phyloP scores from a whole-genome alignment of 2,797 vertebrate species.

The Diplodus puntazzo region DNA sequence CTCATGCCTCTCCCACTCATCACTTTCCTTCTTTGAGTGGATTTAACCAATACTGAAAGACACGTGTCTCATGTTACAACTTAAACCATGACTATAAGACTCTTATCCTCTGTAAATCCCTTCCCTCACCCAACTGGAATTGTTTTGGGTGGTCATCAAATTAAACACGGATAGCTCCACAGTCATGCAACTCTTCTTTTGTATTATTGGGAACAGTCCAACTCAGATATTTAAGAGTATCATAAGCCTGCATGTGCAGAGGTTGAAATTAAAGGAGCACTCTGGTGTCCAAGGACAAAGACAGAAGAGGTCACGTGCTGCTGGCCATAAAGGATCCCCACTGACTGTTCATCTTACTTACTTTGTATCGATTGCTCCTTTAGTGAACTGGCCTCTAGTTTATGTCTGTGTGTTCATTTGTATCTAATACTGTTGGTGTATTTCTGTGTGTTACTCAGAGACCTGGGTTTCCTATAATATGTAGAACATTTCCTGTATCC shows the following conservation, averaged over 20 bases:
- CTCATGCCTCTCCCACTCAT: slow-evolving; percentile 26
- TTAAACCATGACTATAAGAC: slow-evolving; percentile 62
- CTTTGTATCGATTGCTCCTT: slow-evolving; percentile 52
- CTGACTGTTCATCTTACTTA: slow-evolving; percentile 48
- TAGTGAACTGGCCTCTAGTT: slow-evolving; percentile 26
- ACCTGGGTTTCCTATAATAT: slow-evolving; percentile 16
- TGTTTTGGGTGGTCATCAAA: slow-evolving; percentile 54
- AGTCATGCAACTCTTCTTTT: slow-evolving; percentile 17
- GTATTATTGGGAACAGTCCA: slow-evolving; percentile 4
- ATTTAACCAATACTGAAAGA: slow-evolving; percentile 64
- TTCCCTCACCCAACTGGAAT: slow-evolving; percentile 48
- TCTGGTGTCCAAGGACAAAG: slow-evolving; percentile 17
- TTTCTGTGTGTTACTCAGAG: slow-evolving; percentile 27
- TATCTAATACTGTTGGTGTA: slow-evolving; percentile 10
- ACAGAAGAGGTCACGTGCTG: slow-evolving; percentile 32
- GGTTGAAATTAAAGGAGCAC: slow-evolving; percentile 22
- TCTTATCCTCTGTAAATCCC: slow-evolving; percentile 72
- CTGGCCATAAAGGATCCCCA: slow-evolving; percentile 25
- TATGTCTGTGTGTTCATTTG: slow-evolving; percentile 38
- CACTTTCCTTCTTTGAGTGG: slow-evolving; percentile 69
- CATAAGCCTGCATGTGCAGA: slow-evolving; percentile 14
- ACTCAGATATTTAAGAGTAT: slow-evolving; percentile 30
- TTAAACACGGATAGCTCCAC: slow-evolving; percentile 33
- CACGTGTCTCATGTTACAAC: slow-evolving; percentile 60
- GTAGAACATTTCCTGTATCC: slow-evolving; percentile 45